Evolutionary conservation across 2,888 invertebrate genomes (phyloP).

Genomic region (Drosophila rubida): DNA sequence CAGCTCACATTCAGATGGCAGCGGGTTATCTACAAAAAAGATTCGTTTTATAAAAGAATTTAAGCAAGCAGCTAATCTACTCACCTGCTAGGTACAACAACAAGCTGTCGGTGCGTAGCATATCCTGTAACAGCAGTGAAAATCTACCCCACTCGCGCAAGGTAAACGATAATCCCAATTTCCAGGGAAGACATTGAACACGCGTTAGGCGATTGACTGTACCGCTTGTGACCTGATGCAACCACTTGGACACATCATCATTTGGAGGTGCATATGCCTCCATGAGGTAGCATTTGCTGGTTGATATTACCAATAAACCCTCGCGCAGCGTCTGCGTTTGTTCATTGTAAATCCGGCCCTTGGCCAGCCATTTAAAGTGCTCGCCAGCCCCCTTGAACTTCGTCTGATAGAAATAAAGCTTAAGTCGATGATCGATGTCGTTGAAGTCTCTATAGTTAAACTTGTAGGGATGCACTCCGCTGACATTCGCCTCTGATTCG

Average conservation of each 20-base stretch:
- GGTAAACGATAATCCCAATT: slow-evolving; percentile 86
- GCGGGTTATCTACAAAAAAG: slow-evolving; percentile 50
- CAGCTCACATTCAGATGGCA: slow-evolving; percentile 84
- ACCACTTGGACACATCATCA: slow-evolving; percentile 86
- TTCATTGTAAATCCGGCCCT: slow-evolving; percentile 85
- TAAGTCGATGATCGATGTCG: slow-evolving; percentile 87
- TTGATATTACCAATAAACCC: slow-evolving; percentile 86
- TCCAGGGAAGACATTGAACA: slow-evolving; percentile 86
- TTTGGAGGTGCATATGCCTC: slow-evolving; percentile 85
- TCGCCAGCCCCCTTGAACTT: slow-evolving; percentile 86
- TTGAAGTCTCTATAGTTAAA: slow-evolving; percentile 86
- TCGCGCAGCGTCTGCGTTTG: slow-evolving; percentile 82
- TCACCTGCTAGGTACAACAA: slow-evolving; percentile 85
- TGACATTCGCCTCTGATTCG: slow-evolving; percentile 66
- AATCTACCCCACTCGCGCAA: slow-evolving; percentile 84
- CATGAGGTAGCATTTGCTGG: slow-evolving; percentile 86
- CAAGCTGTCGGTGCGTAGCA: slow-evolving; percentile 86
- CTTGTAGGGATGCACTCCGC: slow-evolving; percentile 82
- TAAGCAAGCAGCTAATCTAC: slow-evolving; percentile 4
- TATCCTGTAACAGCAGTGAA: slow-evolving; percentile 85
- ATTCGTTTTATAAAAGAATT: background rate
- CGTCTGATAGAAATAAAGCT: slow-evolving; percentile 86
- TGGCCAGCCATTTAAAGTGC: slow-evolving; percentile 86
- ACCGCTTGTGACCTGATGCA: slow-evolving; percentile 85
- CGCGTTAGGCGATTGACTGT: slow-evolving; percentile 85